Conservation (phyloP, 2,797 vertebrate genomes). For the Pagetopsis macropterus region DNA sequence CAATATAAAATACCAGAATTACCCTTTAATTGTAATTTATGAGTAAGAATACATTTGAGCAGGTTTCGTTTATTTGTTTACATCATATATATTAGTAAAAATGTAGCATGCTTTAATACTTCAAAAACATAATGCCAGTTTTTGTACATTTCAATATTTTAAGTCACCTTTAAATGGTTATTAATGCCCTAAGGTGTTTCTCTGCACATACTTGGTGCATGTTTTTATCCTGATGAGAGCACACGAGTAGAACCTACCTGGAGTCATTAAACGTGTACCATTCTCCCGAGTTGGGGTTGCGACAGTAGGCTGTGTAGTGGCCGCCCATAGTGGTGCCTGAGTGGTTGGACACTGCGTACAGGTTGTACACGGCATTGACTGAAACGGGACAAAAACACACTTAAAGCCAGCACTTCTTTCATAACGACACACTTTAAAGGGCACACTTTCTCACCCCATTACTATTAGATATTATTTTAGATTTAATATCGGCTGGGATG, state of each 20-base stretch:
- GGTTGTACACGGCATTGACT: conserved; percentile 92
- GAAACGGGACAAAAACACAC: conserved; percentile 15
- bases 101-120: too few relatives aligned
- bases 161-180: too few relatives aligned
- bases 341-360: conserved; percentile 98
- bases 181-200: not conserved
- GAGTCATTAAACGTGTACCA: conserved; percentile 98
- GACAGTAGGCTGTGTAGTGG: conserved; percentile 98
- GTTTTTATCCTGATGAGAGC: too few relatives aligned
- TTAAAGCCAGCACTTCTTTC: not conserved
- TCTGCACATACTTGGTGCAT: not conserved
- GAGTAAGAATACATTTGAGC: too few relatives aligned
- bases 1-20: not conserved
- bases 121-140: too few relatives aligned
- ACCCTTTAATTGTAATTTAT: too few relatives aligned
- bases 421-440: too few relatives aligned
- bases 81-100: not conserved
- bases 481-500: not conserved
- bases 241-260: conserved; percentile 81
- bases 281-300: conserved; percentile 91
- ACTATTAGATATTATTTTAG: not conserved
- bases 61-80: not conserved
- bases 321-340: conserved; percentile 98
- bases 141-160: not conserved
- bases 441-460: not conserved